Evolutionary conservation across 2,888 invertebrate species (phyloP).

Genomic region (Patella ulyssiponensis): DNA sequence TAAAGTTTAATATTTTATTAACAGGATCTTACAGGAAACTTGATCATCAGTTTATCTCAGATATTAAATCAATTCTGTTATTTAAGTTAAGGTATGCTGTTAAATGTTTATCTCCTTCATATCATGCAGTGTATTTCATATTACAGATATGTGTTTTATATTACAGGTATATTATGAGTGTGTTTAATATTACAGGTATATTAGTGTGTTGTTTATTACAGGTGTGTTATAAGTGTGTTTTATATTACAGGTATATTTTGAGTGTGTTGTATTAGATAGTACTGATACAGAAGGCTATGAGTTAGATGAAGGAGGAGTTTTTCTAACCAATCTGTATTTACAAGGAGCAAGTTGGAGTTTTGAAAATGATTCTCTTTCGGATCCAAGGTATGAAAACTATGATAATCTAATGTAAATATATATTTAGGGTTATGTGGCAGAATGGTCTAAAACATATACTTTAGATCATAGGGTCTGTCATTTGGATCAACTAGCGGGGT

Average conservation of each 20-base stretch:
- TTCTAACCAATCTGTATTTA: constrained; percentile 57
- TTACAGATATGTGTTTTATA: constrained; percentile 33
- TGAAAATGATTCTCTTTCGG: constrained; percentile 52
- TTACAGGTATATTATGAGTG: background rate
- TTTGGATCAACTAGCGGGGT: too few relatives aligned
- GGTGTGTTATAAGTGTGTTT: background rate
- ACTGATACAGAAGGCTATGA: constrained; percentile 54
- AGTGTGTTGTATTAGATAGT: constrained; percentile 55
- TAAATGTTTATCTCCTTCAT: too few relatives aligned
- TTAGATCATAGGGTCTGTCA: too few relatives aligned
- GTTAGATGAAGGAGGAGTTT: constrained; percentile 63
- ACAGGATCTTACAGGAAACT: too few relatives aligned
- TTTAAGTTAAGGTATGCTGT: too few relatives aligned
- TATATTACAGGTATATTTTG: constrained; percentile 53
- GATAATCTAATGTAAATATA: too few relatives aligned
- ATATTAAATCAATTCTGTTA: too few relatives aligned
- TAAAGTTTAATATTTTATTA: too few relatives aligned
- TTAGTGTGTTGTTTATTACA: background rate
- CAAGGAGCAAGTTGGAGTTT: constrained; percentile 66
- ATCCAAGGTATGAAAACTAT: constrained; percentile 45
- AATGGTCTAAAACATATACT: too few relatives aligned
- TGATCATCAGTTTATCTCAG: too few relatives aligned
- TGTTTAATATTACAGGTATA: background rate
- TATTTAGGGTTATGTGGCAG: too few relatives aligned
- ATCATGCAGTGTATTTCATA: constrained; percentile 57